Conservation (phyloP, 2,888 invertebrate genomes). For the Reticulitermes lucifugus region DNA sequence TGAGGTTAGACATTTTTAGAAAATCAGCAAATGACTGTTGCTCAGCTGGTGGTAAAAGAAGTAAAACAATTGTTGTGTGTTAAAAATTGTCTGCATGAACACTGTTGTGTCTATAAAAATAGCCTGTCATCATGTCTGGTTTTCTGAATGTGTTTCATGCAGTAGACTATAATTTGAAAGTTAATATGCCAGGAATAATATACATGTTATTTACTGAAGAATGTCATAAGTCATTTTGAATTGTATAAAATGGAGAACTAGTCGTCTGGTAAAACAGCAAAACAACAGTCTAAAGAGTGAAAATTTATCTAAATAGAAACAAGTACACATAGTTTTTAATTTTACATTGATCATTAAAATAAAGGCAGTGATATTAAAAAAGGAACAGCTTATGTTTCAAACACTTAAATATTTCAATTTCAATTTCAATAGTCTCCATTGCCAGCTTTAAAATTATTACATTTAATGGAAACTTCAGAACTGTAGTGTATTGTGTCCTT, state of each 20-base stretch:
- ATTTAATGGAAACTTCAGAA: neutral
- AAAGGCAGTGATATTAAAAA: neutral
- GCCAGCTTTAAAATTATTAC: neutral
- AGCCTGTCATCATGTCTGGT: neutral
- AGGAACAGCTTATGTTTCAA: neutral
- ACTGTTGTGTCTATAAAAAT: neutral
- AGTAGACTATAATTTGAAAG: neutral
- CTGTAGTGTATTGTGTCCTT: neutral
- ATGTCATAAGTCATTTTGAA: neutral
- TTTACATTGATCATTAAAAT: no score
- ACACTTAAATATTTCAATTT: neutral
- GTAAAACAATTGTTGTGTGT: neutral
- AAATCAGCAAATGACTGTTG: neutral
- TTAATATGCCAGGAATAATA: neutral
- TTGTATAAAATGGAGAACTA: neutral
- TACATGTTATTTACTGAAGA: neutral
- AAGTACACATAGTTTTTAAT: no score
- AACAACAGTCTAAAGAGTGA: neutral
- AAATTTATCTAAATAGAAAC: neutral
- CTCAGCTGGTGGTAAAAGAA: no score
- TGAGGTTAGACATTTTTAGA: no score
- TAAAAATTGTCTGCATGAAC: neutral
- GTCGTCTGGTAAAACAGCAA: neutral
- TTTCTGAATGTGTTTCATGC: neutral
- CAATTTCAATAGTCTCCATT: neutral